Conservation (phyloP, 30 jellyfish, hydroid and myxozoan genomes). For the Hydractinia symbiolongicarpus region DNA sequence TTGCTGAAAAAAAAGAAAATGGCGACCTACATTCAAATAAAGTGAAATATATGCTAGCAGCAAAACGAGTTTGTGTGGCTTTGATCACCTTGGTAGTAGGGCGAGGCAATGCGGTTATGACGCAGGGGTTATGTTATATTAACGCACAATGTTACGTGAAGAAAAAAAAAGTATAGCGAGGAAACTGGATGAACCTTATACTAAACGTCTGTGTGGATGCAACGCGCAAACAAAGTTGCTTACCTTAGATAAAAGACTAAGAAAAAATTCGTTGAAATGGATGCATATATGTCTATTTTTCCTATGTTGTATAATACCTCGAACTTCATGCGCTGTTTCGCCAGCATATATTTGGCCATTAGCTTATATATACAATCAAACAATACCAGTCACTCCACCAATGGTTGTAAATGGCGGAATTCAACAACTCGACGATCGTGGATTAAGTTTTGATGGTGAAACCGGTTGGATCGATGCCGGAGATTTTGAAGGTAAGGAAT, state of each 20-base stretch:
- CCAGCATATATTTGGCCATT: conserved; percentile 94
- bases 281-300: neutral
- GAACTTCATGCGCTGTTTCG: conserved; percentile 21
- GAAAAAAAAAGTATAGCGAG: too few relatives aligned
- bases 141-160: too few relatives aligned
- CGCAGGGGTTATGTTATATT: too few relatives aligned
- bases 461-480: conserved; percentile 95
- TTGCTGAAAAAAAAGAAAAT: neutral
- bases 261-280: neutral
- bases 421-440: conserved; percentile 28
- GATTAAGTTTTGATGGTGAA: conserved; percentile 80
- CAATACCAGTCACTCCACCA: conserved; percentile 86
- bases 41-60: too few relatives aligned
- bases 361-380: conserved; percentile 65
- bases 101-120: too few relatives aligned
- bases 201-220: too few relatives aligned
- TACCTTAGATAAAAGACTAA: too few relatives aligned
- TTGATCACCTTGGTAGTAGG: too few relatives aligned
- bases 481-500: conserved; percentile 63
- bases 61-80: too few relatives aligned
- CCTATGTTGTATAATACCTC: too few relatives aligned
- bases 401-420: conserved; percentile 81
- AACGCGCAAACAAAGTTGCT: too few relatives aligned
- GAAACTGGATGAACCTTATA: too few relatives aligned
- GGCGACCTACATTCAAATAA: neutral